These are phyloP conservation scores for Rhinoraja longicauda DNA, from an alignment of 2,797 vertebrate genomes.

Conservation along the genomic window DNA sequence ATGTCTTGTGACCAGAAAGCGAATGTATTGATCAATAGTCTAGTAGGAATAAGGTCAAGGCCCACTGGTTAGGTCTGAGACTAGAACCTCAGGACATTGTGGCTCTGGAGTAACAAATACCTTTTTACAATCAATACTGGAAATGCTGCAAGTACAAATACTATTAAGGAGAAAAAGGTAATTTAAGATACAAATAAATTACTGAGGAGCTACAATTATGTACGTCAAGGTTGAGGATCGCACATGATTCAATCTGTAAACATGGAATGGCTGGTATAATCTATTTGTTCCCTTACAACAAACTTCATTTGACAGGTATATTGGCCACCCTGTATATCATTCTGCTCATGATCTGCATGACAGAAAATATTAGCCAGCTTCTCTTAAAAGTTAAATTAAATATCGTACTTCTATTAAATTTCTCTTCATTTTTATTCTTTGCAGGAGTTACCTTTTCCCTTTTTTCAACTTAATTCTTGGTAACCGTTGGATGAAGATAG, in stretches of 20 bases:
- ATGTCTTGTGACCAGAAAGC: too few species aligned
- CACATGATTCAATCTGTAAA: not conserved
- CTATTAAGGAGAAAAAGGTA: not conserved
- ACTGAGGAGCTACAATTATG: not conserved
- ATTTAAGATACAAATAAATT: not conserved
- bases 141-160: not conserved
- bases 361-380: not conserved
- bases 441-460: not conserved
- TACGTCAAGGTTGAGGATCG: not conserved
- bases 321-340: not conserved
- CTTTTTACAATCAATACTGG: too few species aligned
- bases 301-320: not conserved
- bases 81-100: too few species aligned
- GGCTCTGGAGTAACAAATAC: too few species aligned
- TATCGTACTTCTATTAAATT: not conserved
- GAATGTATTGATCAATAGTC: too few species aligned
- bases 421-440: not conserved
- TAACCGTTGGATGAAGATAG: not conserved
- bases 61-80: too few species aligned
- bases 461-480: not conserved
- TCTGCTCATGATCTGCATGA: not conserved
- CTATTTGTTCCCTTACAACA: not conserved
- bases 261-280: not conserved
- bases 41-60: too few species aligned
- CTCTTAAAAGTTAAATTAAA: not conserved